Evolutionary conservation across 2,888 invertebrate species (phyloP), one percentile per base, ranked within the genome.

Genomic region (Eupithecia abbreviata): DNA sequence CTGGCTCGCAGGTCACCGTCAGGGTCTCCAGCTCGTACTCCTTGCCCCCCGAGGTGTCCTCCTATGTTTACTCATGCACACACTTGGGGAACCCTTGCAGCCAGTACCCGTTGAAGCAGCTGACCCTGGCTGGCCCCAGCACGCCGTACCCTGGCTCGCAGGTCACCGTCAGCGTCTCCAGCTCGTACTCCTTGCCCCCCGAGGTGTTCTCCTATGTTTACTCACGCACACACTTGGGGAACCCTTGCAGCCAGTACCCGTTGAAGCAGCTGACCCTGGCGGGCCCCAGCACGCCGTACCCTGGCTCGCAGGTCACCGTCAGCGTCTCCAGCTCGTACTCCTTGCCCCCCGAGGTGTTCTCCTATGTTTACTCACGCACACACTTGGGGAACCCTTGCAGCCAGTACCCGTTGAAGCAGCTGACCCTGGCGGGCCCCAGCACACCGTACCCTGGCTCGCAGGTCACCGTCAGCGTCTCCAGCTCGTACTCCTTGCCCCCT

Each of bases 21-120:
- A 67, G 42, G 2, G 43, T 43, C 67, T 15, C 43, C 15, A 67
- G 42, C 42, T 42, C 10, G 43, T 67, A 67, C 15, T 67, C 67
- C 43, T 67, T 15, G 67, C 67, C 67, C 4, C 15, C 12, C 9
- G 65, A n/a, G 42, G 13, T 67, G 67, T 13, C 43, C n/a, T n/a
- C 67, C 15, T 15, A 18, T 62, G 2, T 43, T 3, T 49, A 69
- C 69, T 69, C 45, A 69, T 49, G 69, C 18, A 69, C 69, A 30
- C 69, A 69, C 45, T 69, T 69, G 47, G 69, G 69, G 30, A 69
- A 47, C 18, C 69, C 42, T n/a, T 47, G 18, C 69, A 49, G 47
- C 69, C 69, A 69, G 69, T 41, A 69, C 12, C 69, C 69, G 30
- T 69, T 69, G 69, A 49, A 69, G 49, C 69, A 69, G 69, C 18